These are phyloP conservation scores for Ganaspis brasiliensis DNA, from an alignment of 2,888 invertebrate genomes.

Conservation along the genomic window DNA sequence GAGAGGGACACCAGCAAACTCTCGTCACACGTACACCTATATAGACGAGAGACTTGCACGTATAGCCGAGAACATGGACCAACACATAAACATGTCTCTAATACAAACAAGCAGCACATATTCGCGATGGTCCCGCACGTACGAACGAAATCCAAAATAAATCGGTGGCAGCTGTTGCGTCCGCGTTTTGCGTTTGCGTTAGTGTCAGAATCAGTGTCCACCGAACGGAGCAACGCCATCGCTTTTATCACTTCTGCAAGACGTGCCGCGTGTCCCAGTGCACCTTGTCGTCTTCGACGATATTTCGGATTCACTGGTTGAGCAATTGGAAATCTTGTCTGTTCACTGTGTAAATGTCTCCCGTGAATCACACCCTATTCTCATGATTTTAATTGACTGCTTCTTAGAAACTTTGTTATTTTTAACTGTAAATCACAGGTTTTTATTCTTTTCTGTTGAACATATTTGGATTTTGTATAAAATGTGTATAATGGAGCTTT, in stretches of 20 bases:
- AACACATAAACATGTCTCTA: conserved; percentile 2
- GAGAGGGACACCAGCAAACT: conserved; percentile 54
- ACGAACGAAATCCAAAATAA: conserved; percentile 77
- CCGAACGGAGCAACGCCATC: conserved; percentile 62
- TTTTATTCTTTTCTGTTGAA: too few species aligned
- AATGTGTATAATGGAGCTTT: too few species aligned
- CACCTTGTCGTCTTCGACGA: conserved; percentile 47
- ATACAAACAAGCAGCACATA: conserved; percentile 46
- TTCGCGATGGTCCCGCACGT: conserved; percentile 57
- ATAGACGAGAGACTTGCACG: too few species aligned
- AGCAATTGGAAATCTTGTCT: conserved; percentile 17
- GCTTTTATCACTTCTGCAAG: conserved; percentile 56
- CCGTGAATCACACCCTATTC: too few species aligned
- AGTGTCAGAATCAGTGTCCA: conserved; percentile 70
- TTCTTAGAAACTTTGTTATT: too few species aligned
- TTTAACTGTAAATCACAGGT: too few species aligned
- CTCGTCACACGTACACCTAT: conserved; percentile 38
- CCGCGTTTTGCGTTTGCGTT: conserved; percentile 69
- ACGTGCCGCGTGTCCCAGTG: conserved; percentile 46
- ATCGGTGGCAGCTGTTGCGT: conserved; percentile 78
- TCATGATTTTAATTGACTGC: too few species aligned
- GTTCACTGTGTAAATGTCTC: too few species aligned
- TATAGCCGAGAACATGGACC: conserved; percentile 32
- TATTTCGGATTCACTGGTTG: conserved; percentile 46
- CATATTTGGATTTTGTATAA: too few species aligned